Evolutionary conservation across 2,797 vertebrate genomes (phyloP).

Genomic region (Botia almorhae): DNA sequence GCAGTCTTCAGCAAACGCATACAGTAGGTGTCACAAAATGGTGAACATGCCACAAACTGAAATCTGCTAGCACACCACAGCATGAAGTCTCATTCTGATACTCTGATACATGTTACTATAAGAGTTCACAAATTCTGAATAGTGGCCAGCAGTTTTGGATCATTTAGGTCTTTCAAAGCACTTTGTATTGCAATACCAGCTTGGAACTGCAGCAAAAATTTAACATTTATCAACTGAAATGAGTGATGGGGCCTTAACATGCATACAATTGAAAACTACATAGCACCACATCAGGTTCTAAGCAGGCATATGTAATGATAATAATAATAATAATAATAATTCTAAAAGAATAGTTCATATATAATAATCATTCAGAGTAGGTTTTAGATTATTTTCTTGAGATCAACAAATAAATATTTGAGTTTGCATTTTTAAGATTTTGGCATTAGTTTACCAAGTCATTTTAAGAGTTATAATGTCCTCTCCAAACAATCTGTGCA

Average conservation of each 20-base stretch:
- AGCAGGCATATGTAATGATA: too few species aligned
- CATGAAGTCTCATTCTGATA: too few species aligned
- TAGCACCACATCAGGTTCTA: too few species aligned
- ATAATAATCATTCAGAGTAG: background rate
- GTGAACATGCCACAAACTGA: background rate
- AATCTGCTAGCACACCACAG: background rate
- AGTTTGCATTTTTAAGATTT: background rate
- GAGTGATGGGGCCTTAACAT: background rate
- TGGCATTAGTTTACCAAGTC: background rate
- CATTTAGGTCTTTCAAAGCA: conserved; percentile 2
- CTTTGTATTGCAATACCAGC: background rate
- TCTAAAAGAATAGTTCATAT: too few species aligned
- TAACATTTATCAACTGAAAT: background rate
- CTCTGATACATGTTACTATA: too few species aligned
- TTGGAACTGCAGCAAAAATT: conserved; percentile 2
- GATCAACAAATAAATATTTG: background rate
- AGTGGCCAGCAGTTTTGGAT: background rate
- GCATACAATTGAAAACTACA: background rate
- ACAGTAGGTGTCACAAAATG: background rate
- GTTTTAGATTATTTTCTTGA: background rate
- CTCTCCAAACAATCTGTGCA: background rate
- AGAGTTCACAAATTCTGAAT: too few species aligned
- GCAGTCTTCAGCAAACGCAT: background rate
- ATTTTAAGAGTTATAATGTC: background rate
- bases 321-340: too few species aligned